These are phyloP conservation scores for Pygoscelis antarcticus DNA, from an alignment of 2,113 vertebrate species.

Conservation along the genomic window DNA sequence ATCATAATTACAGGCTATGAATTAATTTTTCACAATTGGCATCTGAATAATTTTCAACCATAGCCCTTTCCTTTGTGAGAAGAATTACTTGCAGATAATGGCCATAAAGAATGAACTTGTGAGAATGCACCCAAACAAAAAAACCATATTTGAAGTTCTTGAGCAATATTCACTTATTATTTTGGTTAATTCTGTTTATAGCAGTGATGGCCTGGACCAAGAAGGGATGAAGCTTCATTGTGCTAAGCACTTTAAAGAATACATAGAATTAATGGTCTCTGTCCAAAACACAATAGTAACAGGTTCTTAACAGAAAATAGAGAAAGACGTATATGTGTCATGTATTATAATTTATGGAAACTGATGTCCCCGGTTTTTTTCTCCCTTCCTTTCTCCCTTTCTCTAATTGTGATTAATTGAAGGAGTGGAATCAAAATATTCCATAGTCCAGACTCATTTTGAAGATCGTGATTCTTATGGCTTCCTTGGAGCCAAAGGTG, in stretches of 20 bases:
- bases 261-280: neutral
- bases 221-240: neutral
- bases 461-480: neutral
- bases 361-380: neutral
- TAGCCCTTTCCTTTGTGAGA: neutral
- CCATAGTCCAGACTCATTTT: neutral
- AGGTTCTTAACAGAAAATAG: neutral
- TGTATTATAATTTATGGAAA: neutral
- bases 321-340: neutral
- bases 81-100: neutral
- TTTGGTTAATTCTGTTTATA: neutral
- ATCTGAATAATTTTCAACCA: neutral
- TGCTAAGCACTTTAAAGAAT: neutral
- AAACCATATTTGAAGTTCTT: neutral
- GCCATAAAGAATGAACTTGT: neutral
- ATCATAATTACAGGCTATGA: conserved; percentile 27
- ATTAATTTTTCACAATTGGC: conserved; percentile 54
- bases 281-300: neutral
- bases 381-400: neutral
- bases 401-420: neutral
- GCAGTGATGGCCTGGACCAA: neutral
- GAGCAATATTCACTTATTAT: neutral
- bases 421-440: neutral
- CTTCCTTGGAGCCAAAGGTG: neutral
- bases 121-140: neutral